Conservation (phyloP, 2,113 vertebrate genomes). For the Dasypus novemcinctus region DNA sequence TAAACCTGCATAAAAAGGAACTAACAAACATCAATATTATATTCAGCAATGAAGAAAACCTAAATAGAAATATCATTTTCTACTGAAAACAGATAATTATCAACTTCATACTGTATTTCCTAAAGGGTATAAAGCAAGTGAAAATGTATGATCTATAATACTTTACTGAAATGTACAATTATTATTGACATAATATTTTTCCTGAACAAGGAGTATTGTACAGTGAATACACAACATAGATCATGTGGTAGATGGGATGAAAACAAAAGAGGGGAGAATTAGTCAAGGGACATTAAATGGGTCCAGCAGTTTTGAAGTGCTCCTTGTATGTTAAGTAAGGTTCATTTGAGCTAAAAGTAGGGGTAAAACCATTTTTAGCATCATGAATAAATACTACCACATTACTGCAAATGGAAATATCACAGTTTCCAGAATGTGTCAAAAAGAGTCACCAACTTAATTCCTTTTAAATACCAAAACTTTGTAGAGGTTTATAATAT, state of each 20-base stretch:
- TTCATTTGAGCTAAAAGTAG: conserved; percentile 25
- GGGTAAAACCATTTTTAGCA: conserved; percentile 36
- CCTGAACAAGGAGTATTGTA: neutral
- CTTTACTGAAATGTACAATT: neutral
- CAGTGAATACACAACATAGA: neutral
- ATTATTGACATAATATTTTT: neutral
- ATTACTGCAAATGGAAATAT: conserved; percentile 51
- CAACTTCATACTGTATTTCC: neutral
- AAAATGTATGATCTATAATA: neutral
- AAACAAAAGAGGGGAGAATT: neutral
- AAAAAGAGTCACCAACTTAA: conserved; percentile 61
- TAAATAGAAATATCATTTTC: neutral
- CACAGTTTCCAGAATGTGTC: conserved; percentile 49
- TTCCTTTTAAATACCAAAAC: conserved; percentile 18
- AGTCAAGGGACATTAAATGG: conserved; percentile 3
- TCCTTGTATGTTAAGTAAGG: conserved; percentile 1
- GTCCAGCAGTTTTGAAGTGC: conserved; percentile 8
- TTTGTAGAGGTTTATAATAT: conserved; percentile 51
- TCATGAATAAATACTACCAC: conserved; percentile 33
- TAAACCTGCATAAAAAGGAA: neutral
- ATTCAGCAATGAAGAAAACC: conserved; percentile 7
- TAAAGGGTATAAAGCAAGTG: conserved; percentile 16
- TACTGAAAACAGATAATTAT: neutral
- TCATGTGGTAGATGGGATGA: neutral
- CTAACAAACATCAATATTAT: neutral